Base-by-base conservation (phyloP, 35 echinoderm and acorn worm genomes). In the Lytechinus pictus region DNA sequence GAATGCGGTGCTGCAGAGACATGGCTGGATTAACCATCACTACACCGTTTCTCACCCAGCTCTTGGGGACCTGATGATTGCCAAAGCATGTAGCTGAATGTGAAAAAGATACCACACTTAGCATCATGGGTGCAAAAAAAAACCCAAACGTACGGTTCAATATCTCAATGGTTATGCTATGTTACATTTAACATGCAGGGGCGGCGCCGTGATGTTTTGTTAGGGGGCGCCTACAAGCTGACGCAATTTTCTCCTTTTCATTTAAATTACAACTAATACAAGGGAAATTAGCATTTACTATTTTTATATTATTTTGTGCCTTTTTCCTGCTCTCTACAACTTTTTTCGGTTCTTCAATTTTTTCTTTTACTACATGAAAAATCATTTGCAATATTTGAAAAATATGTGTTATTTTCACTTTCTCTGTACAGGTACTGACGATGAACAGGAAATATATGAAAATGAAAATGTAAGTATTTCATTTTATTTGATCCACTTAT, bases 401-500 rank as follows among this genome's bases (percentile, higher is more conserved):
- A 57, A 57, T 9, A 57, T 5, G 1, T 9, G 55, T 57, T 57
- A 8, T 56, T 93, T 94, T 61, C 9, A n/a, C 12, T 6, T 13
- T 94, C 52, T 58, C 13, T 27, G 27, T 10, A 55, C 57, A 57
- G 54, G 54, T 94, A 55, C 57, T 94, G 54, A 57, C 58, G 54
- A 52, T 94, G 54, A 44, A 33, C 87, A 11, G 21, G 52, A 54
- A 52, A 55, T 12, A 14, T 19, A 33, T 55, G 54, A 57, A 27
- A 55, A 33, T 94, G 27, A 57, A 21, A 55, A 57, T 94, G 54
- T 94, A 27, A 55, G 54, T 94, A n/a, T 94, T 94, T 33, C 27
- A 54, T 52, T 44, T 44, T 2, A 44, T 44, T 44, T 44, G 33
- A 44, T 44, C 33, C 33, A 1, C 2, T 44, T 44, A 44, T 44